Conservation (phyloP, 2,113 vertebrate genomes). For the Trichomycterus rosablanca region DNA sequence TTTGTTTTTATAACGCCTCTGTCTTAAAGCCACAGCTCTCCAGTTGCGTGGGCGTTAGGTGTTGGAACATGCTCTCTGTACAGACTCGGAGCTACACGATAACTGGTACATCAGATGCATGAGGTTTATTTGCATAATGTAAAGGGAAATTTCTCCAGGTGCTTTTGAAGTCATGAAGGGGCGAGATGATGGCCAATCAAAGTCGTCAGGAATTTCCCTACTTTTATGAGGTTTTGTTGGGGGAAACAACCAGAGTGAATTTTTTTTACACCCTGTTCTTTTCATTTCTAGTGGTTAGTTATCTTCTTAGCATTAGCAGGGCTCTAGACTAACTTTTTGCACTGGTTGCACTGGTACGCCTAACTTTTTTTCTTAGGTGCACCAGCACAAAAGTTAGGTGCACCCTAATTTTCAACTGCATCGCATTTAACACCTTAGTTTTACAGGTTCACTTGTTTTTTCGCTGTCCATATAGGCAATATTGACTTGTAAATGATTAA, state of each 20-base stretch:
- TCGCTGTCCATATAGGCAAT: no score
- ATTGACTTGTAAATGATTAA: no score
- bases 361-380: no score
- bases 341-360: no score
- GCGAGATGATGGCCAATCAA: neutral
- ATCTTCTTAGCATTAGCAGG: neutral
- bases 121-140: slow-evolving; percentile 13
- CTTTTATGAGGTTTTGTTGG: neutral
- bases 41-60: slow-evolving; percentile 38
- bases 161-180: slow-evolving; percentile 12
- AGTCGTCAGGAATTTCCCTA: slow-evolving; percentile 22
- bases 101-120: slow-evolving; percentile 22
- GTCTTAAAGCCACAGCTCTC: slow-evolving; percentile 16
- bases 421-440: no score
- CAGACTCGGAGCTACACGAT: slow-evolving; percentile 12
- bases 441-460: no score
- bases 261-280: neutral
- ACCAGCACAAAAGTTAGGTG: no score
- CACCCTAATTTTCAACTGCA: no score
- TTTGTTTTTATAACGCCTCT: slow-evolving; percentile 58
- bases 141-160: slow-evolving; percentile 41
- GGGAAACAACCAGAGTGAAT: neutral
- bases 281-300: neutral
- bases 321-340: no score
- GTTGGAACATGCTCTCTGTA: slow-evolving; percentile 46